Evolutionary conservation across 2,888 invertebrate species (phyloP).

Genomic region (Coelopa pilipes): DNA sequence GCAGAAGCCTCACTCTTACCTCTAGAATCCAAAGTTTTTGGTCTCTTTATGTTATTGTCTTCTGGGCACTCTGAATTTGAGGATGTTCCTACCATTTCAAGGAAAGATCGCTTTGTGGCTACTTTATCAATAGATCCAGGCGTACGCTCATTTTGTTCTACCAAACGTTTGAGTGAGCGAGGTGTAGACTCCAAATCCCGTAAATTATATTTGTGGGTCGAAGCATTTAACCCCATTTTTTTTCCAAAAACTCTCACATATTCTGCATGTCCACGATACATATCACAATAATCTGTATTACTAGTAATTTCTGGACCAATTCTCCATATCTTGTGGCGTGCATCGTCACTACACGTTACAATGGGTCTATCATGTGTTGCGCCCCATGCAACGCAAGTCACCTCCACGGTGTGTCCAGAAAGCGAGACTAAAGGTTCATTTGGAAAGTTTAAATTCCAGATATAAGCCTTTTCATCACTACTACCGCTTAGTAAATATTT

Average conservation of each 20-base stretch:
- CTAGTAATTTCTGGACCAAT: constrained; percentile 70
- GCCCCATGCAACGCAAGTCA: constrained; percentile 88
- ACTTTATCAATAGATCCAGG: constrained; percentile 60
- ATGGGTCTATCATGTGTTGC: constrained; percentile 71
- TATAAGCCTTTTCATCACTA: constrained; percentile 85
- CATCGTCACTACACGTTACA: constrained; percentile 87
- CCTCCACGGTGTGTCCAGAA: constrained; percentile 84
- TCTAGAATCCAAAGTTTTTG: constrained; percentile 59
- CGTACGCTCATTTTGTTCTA: constrained; percentile 63
- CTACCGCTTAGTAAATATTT: constrained; percentile 88
- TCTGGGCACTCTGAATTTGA: constrained; percentile 38
- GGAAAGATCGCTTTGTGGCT: constrained; percentile 58
- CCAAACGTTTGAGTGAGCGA: constrained; percentile 67
- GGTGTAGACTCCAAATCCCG: constrained; percentile 69
- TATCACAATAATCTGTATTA: constrained; percentile 60
- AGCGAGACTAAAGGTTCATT: constrained; percentile 77
- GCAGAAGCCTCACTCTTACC: too few species aligned
- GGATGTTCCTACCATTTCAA: constrained; percentile 58
- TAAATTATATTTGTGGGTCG: constrained; percentile 55
- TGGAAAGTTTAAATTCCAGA: constrained; percentile 79
- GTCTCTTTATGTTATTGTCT: constrained; percentile 63
- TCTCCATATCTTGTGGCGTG: constrained; percentile 80
- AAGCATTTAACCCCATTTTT: constrained; percentile 20
- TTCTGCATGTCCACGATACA: constrained; percentile 69
- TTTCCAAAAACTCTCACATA: constrained; percentile 58